Evolutionary conservation across 2,888 invertebrate genomes (phyloP).

Genomic region (Ellobium chinense): DNA sequence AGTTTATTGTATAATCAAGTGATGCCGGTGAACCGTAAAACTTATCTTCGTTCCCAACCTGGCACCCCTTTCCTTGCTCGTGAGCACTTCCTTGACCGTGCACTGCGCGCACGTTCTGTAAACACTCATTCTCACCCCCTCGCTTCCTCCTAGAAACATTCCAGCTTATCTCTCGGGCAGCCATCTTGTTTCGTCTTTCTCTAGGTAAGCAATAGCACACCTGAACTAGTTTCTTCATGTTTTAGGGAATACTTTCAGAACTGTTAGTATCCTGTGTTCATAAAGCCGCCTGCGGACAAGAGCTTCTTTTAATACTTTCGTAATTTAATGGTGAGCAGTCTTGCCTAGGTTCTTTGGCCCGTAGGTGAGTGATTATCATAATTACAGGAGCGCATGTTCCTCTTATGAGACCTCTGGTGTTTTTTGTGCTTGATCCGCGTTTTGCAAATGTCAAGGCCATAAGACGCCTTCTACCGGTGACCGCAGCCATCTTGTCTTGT

Average conservation of each 20-base stretch:
- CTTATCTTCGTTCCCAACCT: too few relatives aligned
- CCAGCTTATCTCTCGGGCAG: constrained; percentile 48
- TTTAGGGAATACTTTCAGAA: too few relatives aligned
- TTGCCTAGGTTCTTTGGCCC: too few relatives aligned
- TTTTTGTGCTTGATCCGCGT: neutral
- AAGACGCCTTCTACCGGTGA: neutral
- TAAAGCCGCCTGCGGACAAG: too few relatives aligned
- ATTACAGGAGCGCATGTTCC: too few relatives aligned
- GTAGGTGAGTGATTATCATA: too few relatives aligned
- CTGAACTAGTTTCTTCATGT: neutral
- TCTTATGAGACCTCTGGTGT: too few relatives aligned
- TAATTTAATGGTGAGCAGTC: too few relatives aligned
- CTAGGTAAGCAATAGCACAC: constrained; percentile 20
- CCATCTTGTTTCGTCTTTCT: constrained; percentile 54
- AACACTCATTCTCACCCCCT: constrained; percentile 40
- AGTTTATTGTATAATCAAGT: too few relatives aligned
- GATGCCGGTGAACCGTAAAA: too few relatives aligned
- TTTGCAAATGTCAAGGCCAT: neutral
- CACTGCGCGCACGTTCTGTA: constrained; percentile 23
- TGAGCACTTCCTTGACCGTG: neutral
- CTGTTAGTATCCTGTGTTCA: too few relatives aligned
- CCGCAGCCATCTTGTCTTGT: neutral
- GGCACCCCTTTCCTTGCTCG: neutral
- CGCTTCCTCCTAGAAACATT: constrained; percentile 49
- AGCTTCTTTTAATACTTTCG: too few relatives aligned